A percentile compares a stretch with the other conserved stretches of the same genome.
These are phyloP conservation scores for Eupristina koningsbergeri DNA, from an alignment of 1,140 invertebrate species.

Conservation along the genomic window DNA sequence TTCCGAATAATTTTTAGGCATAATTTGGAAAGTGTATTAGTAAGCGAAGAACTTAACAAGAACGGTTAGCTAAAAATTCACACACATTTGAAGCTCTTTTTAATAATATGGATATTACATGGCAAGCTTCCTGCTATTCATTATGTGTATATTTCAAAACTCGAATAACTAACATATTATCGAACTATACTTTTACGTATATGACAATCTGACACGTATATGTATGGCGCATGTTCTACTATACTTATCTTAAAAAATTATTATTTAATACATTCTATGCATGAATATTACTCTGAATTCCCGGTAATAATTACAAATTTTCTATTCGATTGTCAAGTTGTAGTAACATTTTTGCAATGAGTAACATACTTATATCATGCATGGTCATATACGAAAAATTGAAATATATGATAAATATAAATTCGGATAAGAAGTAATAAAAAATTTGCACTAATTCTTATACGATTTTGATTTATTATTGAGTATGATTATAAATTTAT, in stretches of 20 bases:
- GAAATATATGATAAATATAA: too few relatives aligned
- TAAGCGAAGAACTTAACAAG: too few relatives aligned
- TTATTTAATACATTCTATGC: constrained; percentile 10
- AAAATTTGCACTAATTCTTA: too few relatives aligned
- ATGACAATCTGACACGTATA: constrained; percentile 13
- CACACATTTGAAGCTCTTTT: neutral
- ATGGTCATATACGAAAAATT: too few relatives aligned
- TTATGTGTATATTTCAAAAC: neutral
- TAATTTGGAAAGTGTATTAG: too few relatives aligned
- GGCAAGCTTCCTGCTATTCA: constrained; percentile 26
- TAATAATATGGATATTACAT: constrained; percentile 33
- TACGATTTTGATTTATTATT: too few relatives aligned
- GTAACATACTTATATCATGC: too few relatives aligned
- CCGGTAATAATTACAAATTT: neutral
- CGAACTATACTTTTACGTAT: neutral
- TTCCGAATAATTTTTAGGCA: too few relatives aligned
- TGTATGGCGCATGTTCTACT: neutral
- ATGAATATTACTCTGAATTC: neutral
- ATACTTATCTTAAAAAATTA: constrained; percentile 53
- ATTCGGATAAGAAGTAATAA: too few relatives aligned
- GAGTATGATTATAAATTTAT: too few relatives aligned
- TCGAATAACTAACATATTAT: neutral
- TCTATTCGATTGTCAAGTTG: neutral
- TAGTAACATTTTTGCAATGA: too few relatives aligned
- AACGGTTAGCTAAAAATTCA: too few relatives aligned